Evolutionary conservation across 2,797 vertebrate species (phyloP), one percentile per base, ranked within the genome.

Genomic region (Aphelocoma californica): DNA sequence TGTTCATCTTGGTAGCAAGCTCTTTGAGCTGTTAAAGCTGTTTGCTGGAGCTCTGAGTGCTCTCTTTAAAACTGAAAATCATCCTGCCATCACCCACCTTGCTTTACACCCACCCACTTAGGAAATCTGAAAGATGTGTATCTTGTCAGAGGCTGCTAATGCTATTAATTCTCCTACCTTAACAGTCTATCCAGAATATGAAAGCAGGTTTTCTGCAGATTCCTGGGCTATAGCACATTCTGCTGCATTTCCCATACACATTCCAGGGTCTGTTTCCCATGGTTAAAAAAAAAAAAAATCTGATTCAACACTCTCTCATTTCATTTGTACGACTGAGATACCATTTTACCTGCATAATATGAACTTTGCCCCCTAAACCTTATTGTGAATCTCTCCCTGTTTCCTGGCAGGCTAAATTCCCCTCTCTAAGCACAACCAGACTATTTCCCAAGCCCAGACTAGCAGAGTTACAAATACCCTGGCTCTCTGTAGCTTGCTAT

Each of bases 231-330:
- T 17, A 82, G 56, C 73, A 94, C 86, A 78, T 96, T 94, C 90
- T 95, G 45, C n/a, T 92, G 61, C 74, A 40, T 61, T 93, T 93
- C 66, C 58, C 73, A 70, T 88, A 73, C 28, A 51, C 20, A 28
- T 86, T 92, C 90, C 82, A 81, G 16, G 66, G 62, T 81, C 91
- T 96, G 65, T 78, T 93, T 92, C 40, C 54, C 67, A 51, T 44
- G 42, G 64, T 86, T 95, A 94, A 95, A 96, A 93, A 92, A 50
- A 92, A 50, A 90, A 92, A 91, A 91, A 44, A 18, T 48, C 65
- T 86, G 66, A 94, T 96, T 92, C 85, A 86, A 91, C 77, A 58
- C 57, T 86, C 69, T 81, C 31, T 83, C 60, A 45, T 85, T 92
- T 91, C 54, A 45, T 81, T 84, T 83, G 81, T 65, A 65, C 60